These are phyloP conservation scores for Sebastiscus albofasciatus DNA, from an alignment of 2,797 vertebrate species.

Conservation along the genomic window DNA sequence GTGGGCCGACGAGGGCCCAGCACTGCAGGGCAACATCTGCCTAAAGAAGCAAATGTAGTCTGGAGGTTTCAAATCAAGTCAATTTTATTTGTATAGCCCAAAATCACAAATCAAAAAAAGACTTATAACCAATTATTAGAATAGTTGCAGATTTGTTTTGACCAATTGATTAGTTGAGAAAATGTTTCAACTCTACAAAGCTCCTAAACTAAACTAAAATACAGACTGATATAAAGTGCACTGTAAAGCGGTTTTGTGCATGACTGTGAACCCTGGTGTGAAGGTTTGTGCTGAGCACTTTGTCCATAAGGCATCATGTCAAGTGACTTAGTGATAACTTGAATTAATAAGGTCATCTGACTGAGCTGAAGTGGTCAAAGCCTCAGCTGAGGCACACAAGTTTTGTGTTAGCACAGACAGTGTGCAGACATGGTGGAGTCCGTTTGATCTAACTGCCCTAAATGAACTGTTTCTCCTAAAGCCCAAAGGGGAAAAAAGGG, in stretches of 20 bases:
- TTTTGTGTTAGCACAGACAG: background rate
- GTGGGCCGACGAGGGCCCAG: background rate
- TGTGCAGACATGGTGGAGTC: background rate
- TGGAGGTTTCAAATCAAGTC: background rate
- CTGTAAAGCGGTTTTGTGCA: background rate
- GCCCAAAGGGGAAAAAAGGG: background rate
- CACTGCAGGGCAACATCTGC: background rate
- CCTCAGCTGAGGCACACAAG: background rate
- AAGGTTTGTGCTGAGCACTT: background rate
- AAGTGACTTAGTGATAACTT: constrained; percentile 5
- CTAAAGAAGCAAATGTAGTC: background rate
- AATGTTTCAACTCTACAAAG: background rate
- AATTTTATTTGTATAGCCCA: background rate
- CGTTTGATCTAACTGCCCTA: background rate
- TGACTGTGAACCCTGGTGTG: background rate
- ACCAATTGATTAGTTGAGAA: background rate
- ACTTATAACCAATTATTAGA: background rate
- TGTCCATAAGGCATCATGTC: background rate
- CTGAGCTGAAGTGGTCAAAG: background rate
- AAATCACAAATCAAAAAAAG: too few relatives aligned
- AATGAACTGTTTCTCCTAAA: background rate
- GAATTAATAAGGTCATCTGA: constrained; percentile 11
- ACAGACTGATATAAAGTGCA: background rate
- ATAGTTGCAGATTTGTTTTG: background rate
- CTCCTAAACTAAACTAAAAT: background rate